A percentile compares a stretch with the other conserved stretches of the same genome.
These are phyloP conservation scores for Stenoptilia bipunctidactyla DNA, from an alignment of 2,888 invertebrate genomes.

Conservation along the genomic window DNA sequence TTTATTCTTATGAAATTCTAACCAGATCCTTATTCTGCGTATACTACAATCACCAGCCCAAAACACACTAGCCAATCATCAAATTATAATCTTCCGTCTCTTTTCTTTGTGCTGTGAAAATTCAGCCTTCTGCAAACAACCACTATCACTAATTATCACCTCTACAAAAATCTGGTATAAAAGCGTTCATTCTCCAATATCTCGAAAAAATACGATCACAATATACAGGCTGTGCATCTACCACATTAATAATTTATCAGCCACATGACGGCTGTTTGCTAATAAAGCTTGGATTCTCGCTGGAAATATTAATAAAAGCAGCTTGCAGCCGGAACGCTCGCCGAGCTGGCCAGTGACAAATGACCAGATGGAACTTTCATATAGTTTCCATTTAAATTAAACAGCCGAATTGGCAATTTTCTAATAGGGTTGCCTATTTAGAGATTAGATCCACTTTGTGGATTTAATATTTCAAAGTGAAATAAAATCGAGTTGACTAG, in stretches of 20 bases:
- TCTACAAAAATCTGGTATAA: constrained; percentile 17
- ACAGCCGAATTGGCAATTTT: constrained; percentile 22
- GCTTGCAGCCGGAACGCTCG: constrained; percentile 53
- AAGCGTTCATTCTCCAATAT: constrained; percentile 20
- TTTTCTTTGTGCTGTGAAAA: too few relatives aligned
- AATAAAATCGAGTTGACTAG: too few relatives aligned
- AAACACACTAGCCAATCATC: too few relatives aligned
- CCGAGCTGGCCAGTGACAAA: constrained; percentile 54
- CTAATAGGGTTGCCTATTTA: constrained; percentile 16
- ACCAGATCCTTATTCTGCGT: too few relatives aligned
- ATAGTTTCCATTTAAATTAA: constrained; percentile 58
- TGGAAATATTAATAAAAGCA: constrained; percentile 71
- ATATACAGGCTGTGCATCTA: constrained; percentile 50
- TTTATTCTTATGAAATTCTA: too few relatives aligned
- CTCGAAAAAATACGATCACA: constrained; percentile 41
- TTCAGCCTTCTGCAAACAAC: too few relatives aligned
- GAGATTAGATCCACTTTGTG: too few relatives aligned
- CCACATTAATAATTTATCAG: constrained; percentile 72
- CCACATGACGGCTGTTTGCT: constrained; percentile 69
- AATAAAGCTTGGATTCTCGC: constrained; percentile 66
- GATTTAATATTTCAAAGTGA: too few relatives aligned
- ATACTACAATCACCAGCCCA: too few relatives aligned
- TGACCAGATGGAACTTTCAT: constrained; percentile 58
- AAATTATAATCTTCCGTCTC: too few relatives aligned
- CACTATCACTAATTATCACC: neutral